Conservation (phyloP, 2,797 vertebrate species). For the Pogonophryne albipinna region DNA sequence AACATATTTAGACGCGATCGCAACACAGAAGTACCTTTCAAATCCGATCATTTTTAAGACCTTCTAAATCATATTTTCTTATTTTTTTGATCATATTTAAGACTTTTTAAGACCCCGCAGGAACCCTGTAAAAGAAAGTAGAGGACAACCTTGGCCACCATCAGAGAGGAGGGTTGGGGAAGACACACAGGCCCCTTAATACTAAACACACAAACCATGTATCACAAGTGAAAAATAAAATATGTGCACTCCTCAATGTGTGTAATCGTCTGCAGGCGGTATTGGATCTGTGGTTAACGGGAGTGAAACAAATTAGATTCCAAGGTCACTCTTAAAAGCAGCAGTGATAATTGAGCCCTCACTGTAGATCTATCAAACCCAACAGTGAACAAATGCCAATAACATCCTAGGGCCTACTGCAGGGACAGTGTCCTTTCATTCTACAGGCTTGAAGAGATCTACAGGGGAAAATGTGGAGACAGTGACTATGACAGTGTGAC, state of each 20-base stretch:
- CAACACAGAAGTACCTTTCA: too few species aligned
- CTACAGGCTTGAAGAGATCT: conserved; percentile 23
- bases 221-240: conserved; percentile 31
- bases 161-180: conserved; percentile 38
- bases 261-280: conserved; percentile 65
- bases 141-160: conserved; percentile 46
- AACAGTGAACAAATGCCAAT: conserved; percentile 83
- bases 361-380: conserved; percentile 83
- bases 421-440: conserved; percentile 52
- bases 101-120: too few species aligned
- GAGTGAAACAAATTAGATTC: conserved; percentile 85
- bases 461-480: conserved; percentile 1
- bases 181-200: conserved; percentile 19
- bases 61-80: too few species aligned
- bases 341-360: conserved; percentile 80
- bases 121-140: not conserved
- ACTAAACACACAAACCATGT: not conserved
- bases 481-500: conserved; percentile 11
- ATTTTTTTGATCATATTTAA: too few species aligned
- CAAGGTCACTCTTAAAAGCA: conserved; percentile 86
- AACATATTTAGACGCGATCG: too few species aligned
- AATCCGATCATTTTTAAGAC: too few species aligned
- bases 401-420: conserved; percentile 73
- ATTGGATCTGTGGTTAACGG: conserved; percentile 79
- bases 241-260: conserved; percentile 45